A percentile compares a stretch with the other conserved stretches of the same genome.
phyloP scores from a whole-genome alignment of 2,888 invertebrate genomes.

The Colletes collaris region DNA sequence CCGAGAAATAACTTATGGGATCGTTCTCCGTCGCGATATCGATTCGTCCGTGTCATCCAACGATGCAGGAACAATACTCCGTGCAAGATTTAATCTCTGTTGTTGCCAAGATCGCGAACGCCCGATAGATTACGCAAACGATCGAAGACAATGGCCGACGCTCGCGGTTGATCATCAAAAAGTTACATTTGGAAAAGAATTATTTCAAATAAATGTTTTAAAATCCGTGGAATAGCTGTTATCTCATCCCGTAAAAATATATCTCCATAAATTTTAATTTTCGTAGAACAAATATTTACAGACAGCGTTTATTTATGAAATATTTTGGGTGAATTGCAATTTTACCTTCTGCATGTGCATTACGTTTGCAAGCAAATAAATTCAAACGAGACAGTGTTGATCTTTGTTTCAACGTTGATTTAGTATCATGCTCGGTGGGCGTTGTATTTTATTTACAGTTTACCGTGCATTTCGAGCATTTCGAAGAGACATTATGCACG shows the following conservation, averaged over 20 bases:
- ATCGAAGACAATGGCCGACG: slow-evolving; percentile 13
- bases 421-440: background rate
- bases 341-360: too few species aligned
- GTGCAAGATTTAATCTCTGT: slow-evolving; percentile 27
- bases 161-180: slow-evolving; percentile 15
- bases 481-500: slow-evolving; percentile 23
- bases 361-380: too few species aligned
- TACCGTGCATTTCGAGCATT: background rate
- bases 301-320: too few species aligned
- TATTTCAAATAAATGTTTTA: too few species aligned
- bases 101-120: background rate
- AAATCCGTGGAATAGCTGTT: too few species aligned
- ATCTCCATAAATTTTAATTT: too few species aligned
- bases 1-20: slow-evolving; percentile 28
- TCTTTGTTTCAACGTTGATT: background rate
- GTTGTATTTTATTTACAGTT: slow-evolving; percentile 5
- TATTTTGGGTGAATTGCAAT: too few species aligned
- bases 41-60: background rate
- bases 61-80: slow-evolving; percentile 4
- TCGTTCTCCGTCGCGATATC: slow-evolving; percentile 8
- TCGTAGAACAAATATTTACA: too few species aligned
- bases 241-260: too few species aligned
- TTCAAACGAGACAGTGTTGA: background rate
- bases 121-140: slow-evolving; percentile 14
- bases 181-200: background rate